Evolutionary conservation across 2,888 invertebrate genomes (phyloP).

Genomic region (Cylloceria caligata): DNA sequence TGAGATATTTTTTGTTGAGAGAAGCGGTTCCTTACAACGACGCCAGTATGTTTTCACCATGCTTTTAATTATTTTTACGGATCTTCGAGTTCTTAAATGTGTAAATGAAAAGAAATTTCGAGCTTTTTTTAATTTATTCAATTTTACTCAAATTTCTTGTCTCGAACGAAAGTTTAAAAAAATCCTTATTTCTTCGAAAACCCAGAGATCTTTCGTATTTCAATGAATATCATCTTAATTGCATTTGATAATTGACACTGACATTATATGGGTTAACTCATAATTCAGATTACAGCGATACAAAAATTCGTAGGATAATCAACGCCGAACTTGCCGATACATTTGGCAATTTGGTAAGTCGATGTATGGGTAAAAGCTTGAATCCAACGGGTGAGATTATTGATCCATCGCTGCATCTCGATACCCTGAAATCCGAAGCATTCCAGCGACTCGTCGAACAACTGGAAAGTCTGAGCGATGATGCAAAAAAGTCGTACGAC

Average conservation of each 20-base stretch:
- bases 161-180: too few species aligned
- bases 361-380: conserved; percentile 91
- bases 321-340: conserved; percentile 97
- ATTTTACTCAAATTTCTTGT: too few species aligned
- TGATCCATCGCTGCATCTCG: conserved; percentile 85
- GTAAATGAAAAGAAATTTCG: not conserved
- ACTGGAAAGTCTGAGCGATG: conserved; percentile 86
- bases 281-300: conserved; percentile 92
- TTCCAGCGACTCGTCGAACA: conserved; percentile 86
- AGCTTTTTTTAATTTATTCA: too few species aligned
- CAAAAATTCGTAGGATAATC: conserved; percentile 90
- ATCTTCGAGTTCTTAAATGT: not conserved
- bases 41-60: conserved; percentile 90
- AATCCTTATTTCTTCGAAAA: too few species aligned
- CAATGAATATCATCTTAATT: too few species aligned
- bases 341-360: conserved; percentile 94
- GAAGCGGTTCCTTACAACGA: conserved; percentile 96
- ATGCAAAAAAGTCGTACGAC: conserved; percentile 89
- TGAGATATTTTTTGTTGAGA: conserved; percentile 95
- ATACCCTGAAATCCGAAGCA: conserved; percentile 84
- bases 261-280: conserved; percentile 50
- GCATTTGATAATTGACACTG: not conserved
- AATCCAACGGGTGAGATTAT: conserved; percentile 94
- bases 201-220: too few species aligned
- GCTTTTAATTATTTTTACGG: not conserved